phyloP scores from a whole-genome alignment of 1,140 invertebrate species.

The Olivierus martensii region DNA sequence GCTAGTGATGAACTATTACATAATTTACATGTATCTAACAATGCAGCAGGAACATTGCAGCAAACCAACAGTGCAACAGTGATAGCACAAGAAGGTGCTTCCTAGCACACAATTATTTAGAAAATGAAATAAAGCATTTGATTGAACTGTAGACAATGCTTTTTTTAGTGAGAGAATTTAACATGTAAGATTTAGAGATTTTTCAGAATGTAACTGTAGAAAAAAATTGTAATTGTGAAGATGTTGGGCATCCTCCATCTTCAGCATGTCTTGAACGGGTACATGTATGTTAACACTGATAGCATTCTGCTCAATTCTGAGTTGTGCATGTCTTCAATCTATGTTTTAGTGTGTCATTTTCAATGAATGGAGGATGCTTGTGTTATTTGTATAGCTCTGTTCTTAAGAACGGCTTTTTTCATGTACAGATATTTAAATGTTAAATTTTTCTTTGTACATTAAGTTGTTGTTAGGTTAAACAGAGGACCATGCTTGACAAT shows the following conservation, averaged over 20 bases:
- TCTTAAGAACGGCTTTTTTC: neutral
- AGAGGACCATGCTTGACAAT: too few relatives aligned
- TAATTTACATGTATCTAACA: conserved; percentile 9
- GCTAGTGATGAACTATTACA: conserved; percentile 10
- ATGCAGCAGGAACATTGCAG: conserved; percentile 11
- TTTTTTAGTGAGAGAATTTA: neutral
- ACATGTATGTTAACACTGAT: too few relatives aligned
- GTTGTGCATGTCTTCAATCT: too few relatives aligned
- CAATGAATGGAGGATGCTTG: neutral
- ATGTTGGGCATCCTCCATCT: too few relatives aligned
- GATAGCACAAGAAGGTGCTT: conserved; percentile 16
- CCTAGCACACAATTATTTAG: conserved; percentile 6
- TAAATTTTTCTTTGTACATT: neutral
- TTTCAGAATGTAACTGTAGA: neutral
- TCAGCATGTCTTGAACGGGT: too few relatives aligned
- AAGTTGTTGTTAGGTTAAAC: neutral
- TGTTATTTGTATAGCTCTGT: neutral
- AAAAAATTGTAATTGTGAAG: neutral
- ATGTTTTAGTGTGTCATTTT: too few relatives aligned
- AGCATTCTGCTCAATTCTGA: too few relatives aligned
- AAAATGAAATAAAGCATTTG: neutral
- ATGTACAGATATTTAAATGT: neutral
- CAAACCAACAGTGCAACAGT: conserved; percentile 10
- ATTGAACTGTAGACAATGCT: neutral
- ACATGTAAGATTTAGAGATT: neutral